These are phyloP conservation scores for Nothura maculosa DNA, from an alignment of 2,797 vertebrate species.

Conservation along the genomic window DNA sequence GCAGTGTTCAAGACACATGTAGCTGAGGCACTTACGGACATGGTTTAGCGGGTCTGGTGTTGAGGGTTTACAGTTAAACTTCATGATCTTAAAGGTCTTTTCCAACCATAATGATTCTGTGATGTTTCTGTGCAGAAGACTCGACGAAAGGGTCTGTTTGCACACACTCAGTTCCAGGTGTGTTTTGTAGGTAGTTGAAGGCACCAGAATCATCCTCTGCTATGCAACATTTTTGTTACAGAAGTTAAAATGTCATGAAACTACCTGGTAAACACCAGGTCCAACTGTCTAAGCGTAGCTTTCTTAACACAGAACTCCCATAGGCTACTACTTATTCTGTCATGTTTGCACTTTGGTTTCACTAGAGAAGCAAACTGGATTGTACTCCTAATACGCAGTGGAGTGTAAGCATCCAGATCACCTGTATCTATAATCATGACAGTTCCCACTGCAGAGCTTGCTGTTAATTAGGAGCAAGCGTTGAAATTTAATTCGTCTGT, in stretches of 20 bases:
- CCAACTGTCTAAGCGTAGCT: rapidly evolving
- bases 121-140: background rate
- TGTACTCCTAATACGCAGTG: background rate
- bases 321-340: background rate
- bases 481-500: background rate
- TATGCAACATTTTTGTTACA: background rate
- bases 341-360: background rate
- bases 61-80: too few species aligned
- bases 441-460: background rate
- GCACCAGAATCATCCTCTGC: background rate
- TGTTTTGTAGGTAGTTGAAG: background rate
- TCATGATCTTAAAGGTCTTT: too few species aligned
- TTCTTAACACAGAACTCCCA: too few species aligned
- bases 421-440: background rate
- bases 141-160: background rate
- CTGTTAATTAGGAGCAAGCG: background rate
- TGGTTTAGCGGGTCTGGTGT: too few species aligned
- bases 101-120: too few species aligned
- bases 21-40: too few species aligned
- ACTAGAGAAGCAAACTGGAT: background rate
- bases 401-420: background rate
- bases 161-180: background rate
- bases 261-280: background rate
- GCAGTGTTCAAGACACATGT: too few species aligned
- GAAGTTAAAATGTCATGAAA: background rate